Evolutionary conservation across 2,113 vertebrate genomes (phyloP), one percentile per base, ranked within the genome.

Genomic region (Rhegmatorhina hoffmannsi): DNA sequence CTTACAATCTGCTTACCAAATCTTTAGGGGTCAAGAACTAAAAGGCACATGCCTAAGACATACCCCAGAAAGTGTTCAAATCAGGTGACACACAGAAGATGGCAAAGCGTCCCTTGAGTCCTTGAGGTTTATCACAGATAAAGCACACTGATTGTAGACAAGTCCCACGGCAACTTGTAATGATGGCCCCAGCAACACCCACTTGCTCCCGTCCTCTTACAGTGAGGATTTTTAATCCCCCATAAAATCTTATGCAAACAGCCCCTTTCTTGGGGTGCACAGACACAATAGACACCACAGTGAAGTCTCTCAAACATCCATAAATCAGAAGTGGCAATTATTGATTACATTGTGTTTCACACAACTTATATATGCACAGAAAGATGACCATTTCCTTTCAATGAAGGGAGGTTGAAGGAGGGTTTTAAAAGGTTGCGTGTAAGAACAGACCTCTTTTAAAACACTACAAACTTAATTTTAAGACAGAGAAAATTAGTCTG

Each of bases 201-300:
- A 21, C 24, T 89, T 10, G 2, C 18, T 58, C 50, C 23, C 40
- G 19, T 44, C 4, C 9, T 49, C 21, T 60, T 77, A 23, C 31
- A 58, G 17, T 3, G 62, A 21, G 25, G 24, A 12, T 63, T 89
- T 69, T 58, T 49, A 58, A 9, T 34, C 66, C 6, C 10, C 9
- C 21, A 44, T 11, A 81, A 58, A 81, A 17, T 5, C 2, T 64
- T 24, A 20, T 5, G 9, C 26, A 66, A 73, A 52, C 11, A 77
- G 24, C 6, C 25, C 17, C 64, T 63, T 52, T 44, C 9, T 26
- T 64, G 38, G 15, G 5, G 1, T 14, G 11, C 24, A 56, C 26
- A 50, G 33, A 6, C 17, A 43, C 0, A 5, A 31, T 0, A 1
- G 33, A 17, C 17, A 26, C 9, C 49, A 63, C 15, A 26, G 3